These are phyloP conservation scores for Crotalus helleri DNA, from an alignment of 2,113 vertebrate species.

Conservation along the genomic window DNA sequence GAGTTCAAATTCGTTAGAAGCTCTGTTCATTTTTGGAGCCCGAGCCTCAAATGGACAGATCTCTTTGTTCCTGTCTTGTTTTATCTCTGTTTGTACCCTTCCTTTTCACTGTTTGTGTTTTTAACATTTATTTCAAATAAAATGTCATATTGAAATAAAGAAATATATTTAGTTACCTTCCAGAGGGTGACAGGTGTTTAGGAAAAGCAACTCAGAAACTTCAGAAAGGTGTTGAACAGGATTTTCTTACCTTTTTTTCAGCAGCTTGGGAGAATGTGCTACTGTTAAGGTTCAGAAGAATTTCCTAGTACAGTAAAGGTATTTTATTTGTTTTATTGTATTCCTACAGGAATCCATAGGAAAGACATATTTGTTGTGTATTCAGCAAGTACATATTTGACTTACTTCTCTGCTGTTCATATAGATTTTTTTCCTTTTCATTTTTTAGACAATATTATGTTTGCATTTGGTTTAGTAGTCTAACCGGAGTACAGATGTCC, in stretches of 20 bases:
- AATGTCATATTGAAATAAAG: neutral
- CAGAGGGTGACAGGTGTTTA: neutral
- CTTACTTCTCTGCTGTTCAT: conserved; percentile 1
- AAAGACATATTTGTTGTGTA: neutral
- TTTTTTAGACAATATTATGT: neutral
- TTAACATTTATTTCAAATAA: neutral
- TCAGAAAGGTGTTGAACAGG: neutral
- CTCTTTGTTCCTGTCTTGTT: neutral
- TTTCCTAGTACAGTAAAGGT: neutral
- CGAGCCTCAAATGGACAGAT: neutral
- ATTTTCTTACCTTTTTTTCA: neutral
- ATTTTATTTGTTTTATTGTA: conserved; percentile 7
- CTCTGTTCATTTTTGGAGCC: neutral
- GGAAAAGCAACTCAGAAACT: neutral
- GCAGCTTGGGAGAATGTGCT: neutral
- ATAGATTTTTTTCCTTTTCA: neutral
- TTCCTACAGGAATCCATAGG: neutral
- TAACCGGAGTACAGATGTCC: neutral
- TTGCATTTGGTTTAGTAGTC: conserved; percentile 2
- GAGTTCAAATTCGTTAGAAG: neutral
- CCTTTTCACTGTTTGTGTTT: neutral
- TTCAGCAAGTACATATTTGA: conserved; percentile 14
- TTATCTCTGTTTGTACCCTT: neutral
- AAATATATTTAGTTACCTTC: neutral
- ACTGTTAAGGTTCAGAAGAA: neutral